These are phyloP conservation scores for Paracentrotus lividus DNA, from an alignment of 53 echinoderm and acorn worm species.

Conservation along the genomic window DNA sequence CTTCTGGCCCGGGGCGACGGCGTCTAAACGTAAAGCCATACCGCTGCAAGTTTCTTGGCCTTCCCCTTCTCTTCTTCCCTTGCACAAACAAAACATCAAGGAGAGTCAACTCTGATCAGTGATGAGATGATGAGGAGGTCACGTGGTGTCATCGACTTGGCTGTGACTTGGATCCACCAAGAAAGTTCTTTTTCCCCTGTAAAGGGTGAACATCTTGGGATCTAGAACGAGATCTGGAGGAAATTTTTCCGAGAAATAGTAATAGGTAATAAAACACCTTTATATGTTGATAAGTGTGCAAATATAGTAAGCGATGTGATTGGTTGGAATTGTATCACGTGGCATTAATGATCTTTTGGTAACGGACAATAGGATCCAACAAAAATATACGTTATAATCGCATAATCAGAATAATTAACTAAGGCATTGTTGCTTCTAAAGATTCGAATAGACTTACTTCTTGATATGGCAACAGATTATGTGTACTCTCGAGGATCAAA, in stretches of 20 bases:
- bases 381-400: too few species aligned
- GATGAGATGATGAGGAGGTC: slow-evolving; percentile 10
- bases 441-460: too few species aligned
- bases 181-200: neutral
- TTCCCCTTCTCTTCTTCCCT: slow-evolving; percentile 14
- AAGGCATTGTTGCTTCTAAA: too few species aligned
- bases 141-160: slow-evolving; percentile 40
- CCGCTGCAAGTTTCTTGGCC: slow-evolving; percentile 27
- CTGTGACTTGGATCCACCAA: neutral
- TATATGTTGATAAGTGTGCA: too few species aligned
- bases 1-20: slow-evolving; percentile 18
- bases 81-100: slow-evolving; percentile 58
- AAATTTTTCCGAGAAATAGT: neutral
- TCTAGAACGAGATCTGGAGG: neutral
- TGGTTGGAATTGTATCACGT: too few species aligned
- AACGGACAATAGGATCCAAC: too few species aligned
- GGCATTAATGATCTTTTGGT: too few species aligned
- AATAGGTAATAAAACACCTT: too few species aligned
- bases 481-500: too few species aligned
- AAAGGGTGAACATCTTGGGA: neutral
- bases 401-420: too few species aligned
- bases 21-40: slow-evolving; percentile 60
- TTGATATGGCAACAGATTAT: too few species aligned
- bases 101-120: slow-evolving; percentile 42
- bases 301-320: too few species aligned